A percentile compares a stretch with the other conserved stretches of the same genome.
Conservation (phyloP, 2,797 vertebrate species). For the Columba guinea region DNA sequence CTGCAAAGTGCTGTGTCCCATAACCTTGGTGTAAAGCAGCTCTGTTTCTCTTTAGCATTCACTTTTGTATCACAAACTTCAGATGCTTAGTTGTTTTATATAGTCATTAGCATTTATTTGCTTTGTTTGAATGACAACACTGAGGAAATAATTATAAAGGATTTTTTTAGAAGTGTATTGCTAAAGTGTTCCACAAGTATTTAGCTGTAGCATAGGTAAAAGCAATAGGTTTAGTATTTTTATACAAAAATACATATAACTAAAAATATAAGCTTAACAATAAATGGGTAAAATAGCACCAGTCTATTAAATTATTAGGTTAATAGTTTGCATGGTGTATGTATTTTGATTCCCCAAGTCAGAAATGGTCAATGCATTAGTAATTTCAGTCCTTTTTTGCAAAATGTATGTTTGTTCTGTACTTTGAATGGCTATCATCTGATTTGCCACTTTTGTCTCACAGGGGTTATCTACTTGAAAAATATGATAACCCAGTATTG, state of each 20-base stretch:
- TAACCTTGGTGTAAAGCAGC: not conserved
- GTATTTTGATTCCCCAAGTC: not conserved
- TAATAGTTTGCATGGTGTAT: not conserved
- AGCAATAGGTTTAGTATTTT: not conserved
- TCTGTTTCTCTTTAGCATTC: not conserved
- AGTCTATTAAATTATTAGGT: not conserved
- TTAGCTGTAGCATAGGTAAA: not conserved
- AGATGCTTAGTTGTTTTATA: not conserved
- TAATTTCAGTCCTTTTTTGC: not conserved
- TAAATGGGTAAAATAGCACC: not conserved
- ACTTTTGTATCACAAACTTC: not conserved
- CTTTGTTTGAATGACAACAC: not conserved
- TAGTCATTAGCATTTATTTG: not conserved
- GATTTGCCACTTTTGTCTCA: not conserved
- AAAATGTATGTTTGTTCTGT: not conserved
- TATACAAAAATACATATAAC: not conserved
- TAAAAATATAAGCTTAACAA: not conserved
- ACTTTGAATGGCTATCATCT: not conserved
- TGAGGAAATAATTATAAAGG: not conserved
- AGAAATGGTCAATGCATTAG: not conserved
- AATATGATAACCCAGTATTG: conserved; percentile 99
- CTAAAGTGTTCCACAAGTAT: not conserved
- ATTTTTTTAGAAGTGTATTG: not conserved
- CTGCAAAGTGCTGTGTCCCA: not conserved
- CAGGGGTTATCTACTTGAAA: conserved; percentile 99